Percentiles rank a stretch among this genome's conserved stretches.
Evolutionary conservation across 2,113 vertebrate species (phyloP).

Genomic region (Chascanopsetta lugubris): DNA sequence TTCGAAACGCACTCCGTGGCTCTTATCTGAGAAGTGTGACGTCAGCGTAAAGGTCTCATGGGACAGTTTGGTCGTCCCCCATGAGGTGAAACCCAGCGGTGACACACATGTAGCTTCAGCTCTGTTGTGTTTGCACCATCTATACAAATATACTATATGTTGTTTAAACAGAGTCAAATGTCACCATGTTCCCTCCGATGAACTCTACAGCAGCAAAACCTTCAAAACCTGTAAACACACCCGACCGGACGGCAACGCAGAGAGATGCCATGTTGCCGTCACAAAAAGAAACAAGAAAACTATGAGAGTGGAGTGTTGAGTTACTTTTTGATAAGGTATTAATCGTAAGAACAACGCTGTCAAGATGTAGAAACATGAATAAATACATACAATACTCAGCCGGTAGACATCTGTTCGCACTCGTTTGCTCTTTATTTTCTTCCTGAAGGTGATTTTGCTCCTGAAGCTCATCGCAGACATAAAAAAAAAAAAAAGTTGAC

Average conservation of each 20-base stretch:
- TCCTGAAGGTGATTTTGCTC: constrained; percentile 88
- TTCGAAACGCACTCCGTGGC: too few relatives aligned
- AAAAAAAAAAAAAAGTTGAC: too few relatives aligned
- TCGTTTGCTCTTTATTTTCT: constrained; percentile 84
- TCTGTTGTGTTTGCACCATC: not conserved
- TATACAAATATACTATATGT: not conserved
- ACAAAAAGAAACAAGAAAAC: too few relatives aligned
- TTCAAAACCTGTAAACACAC: not conserved
- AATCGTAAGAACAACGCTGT: not conserved
- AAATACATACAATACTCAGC: constrained; percentile 91
- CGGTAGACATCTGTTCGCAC: constrained; percentile 83
- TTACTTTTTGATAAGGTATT: not conserved
- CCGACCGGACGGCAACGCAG: too few relatives aligned
- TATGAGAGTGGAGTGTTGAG: too few relatives aligned
- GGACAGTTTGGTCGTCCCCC: not conserved
- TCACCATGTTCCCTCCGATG: too few relatives aligned
- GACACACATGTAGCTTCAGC: not conserved
- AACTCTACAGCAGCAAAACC: not conserved
- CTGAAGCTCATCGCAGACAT: constrained; percentile 88
- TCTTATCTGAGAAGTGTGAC: not conserved
- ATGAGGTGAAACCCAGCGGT: not conserved
- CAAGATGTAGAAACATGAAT: not conserved
- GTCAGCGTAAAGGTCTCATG: not conserved
- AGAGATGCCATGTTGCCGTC: too few relatives aligned
- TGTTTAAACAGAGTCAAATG: not conserved